Conservation (phyloP, 2,888 invertebrate species). For the Dascillus cervinus region DNA sequence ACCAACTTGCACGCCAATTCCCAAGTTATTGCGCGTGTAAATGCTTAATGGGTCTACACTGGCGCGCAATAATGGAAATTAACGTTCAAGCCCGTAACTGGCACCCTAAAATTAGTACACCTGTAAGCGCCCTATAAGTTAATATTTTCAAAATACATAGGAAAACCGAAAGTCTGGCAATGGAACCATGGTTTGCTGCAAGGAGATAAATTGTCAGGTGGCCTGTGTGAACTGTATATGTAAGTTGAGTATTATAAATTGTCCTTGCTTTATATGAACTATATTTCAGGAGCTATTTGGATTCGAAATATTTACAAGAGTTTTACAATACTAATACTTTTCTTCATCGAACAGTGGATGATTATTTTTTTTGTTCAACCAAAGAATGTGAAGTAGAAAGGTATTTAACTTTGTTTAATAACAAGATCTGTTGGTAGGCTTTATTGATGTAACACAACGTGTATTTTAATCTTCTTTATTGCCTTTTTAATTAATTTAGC, state of each 20-base stretch:
- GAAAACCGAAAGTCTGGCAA: conserved; percentile 8
- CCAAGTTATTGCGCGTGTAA: no score
- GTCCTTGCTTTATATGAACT: background rate
- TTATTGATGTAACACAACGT: no score
- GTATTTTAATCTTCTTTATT: no score
- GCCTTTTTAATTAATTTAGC: background rate
- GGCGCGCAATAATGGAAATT: no score
- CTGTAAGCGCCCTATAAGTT: no score
- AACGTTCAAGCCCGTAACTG: no score
- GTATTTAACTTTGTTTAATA: no score
- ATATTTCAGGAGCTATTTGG: conserved; percentile 12
- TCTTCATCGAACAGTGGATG: conserved; percentile 15
- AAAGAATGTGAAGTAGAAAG: conserved; percentile 6
- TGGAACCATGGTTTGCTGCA: conserved; percentile 17
- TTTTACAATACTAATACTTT: conserved; percentile 10
- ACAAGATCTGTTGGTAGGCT: no score
- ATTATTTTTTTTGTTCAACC: conserved; percentile 16
- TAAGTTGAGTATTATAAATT: conserved; percentile 4
- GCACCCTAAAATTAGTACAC: no score
- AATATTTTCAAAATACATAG: no score
- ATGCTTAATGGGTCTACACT: no score
- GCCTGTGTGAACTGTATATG: conserved; percentile 14
- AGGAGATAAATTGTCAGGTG: conserved; percentile 14
- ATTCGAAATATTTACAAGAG: conserved; percentile 5
- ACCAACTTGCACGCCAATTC: no score